These are phyloP conservation scores for Sciurus niger DNA, from an alignment of 2,113 vertebrate genomes.

Conservation along the genomic window DNA sequence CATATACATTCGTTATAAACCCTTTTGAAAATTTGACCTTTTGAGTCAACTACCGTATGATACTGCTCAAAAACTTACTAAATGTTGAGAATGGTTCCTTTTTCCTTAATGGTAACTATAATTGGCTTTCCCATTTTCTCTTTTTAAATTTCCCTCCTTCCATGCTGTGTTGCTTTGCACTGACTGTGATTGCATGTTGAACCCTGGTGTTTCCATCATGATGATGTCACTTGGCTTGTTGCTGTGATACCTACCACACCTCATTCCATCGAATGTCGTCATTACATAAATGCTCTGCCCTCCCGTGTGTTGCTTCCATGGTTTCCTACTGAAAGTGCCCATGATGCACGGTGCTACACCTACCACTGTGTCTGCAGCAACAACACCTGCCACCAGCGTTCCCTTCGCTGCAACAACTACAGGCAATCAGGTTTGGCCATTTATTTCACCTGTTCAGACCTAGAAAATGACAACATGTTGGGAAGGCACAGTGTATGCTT, in stretches of 20 bases:
- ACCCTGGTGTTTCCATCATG: conserved; percentile 92
- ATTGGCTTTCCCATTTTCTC: conserved; percentile 93
- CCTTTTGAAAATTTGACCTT: conserved; percentile 85
- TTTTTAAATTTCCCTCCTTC: conserved; percentile 88
- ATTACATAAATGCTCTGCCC: conserved; percentile 94
- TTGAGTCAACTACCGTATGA: conserved; percentile 87
- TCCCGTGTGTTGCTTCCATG: conserved; percentile 93
- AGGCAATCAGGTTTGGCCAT: conserved; percentile 99
- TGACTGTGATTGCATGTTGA: conserved; percentile 91
- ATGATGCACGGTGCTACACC: conserved; percentile 99
- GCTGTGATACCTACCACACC: conserved; percentile 92
- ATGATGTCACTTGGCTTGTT: conserved; percentile 95
- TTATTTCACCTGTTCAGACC: conserved; percentile 90
- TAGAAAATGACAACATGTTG: conserved; percentile 71
- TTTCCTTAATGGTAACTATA: conserved; percentile 94
- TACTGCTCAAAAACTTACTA: conserved; percentile 90
- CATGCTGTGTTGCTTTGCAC: conserved; percentile 91
- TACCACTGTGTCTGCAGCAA: conserved; percentile 98
- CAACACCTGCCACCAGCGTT: conserved; percentile 97
- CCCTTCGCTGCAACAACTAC: conserved; percentile 97
- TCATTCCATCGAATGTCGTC: conserved; percentile 92
- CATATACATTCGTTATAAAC: conserved; percentile 67
- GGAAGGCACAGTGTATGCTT: conserved; percentile 70
- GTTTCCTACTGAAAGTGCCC: conserved; percentile 98
- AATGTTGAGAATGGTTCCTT: conserved; percentile 90